Base-by-base conservation (phyloP, 2,113 vertebrate genomes). In the Pholis gunnellus region DNA sequence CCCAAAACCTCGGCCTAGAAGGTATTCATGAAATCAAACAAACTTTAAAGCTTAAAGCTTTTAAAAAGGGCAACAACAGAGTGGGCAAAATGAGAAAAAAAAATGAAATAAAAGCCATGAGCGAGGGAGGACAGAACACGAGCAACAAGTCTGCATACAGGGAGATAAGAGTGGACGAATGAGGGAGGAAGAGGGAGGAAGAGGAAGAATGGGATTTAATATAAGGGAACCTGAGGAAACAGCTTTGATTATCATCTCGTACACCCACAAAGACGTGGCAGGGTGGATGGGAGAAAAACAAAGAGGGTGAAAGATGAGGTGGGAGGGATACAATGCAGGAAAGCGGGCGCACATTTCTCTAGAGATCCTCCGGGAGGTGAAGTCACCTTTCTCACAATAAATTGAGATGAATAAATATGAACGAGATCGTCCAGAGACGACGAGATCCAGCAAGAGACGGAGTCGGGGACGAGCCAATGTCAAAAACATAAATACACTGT, bases 61-160 rank as follows among this genome's bases (percentile, higher is more conserved):
- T 68, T 61, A 75, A 72, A 75, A 72, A 77, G 60, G 46, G 64
- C 50, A 84, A 66, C 6, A 29, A 31, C 20, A 2, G 52, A 22
- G 64, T 5, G 34, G 46, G 31, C n/a, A 66, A 67, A 57, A 79
- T 22, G 9, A 57, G 50, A 50, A 72, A 25, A 17, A 17, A 29
- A 75, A 15, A n/a, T 27, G 64, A 72, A 60, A 68, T n/a, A 56
- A 56, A 59, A 59, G 42, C 34, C 13, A 38, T 0, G 15, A 73
- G 63, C 6, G 25, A 68, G 52, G 69, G 61, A 60, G 61, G 31
- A 27, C 9, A 68, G 59, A 65, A 25, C 7, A 54, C 0, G 8
- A 70, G 74, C 78, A 85, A 87, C 68, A 82, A 7, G 85, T 89
- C 78, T 87, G 81, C 50, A 61, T 11, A 54, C 5, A 22, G 44